phyloP scores from a whole-genome alignment of 2,888 invertebrate genomes.

The Athalia circularis region DNA sequence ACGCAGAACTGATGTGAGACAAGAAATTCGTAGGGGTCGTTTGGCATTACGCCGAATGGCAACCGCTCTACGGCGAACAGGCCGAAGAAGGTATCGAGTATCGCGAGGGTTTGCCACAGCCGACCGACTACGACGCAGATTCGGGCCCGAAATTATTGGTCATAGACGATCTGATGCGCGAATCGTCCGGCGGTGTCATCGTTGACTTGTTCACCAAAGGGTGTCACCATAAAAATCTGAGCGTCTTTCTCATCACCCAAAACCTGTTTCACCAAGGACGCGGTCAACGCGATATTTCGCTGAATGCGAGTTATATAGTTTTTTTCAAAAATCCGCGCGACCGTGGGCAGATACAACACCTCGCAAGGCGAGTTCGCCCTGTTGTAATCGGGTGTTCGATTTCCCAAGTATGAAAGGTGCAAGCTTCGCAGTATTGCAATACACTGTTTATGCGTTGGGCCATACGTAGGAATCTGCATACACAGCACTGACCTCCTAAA shows the following conservation, averaged over 20 bases:
- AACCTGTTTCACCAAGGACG: conserved; percentile 43
- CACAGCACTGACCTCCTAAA: too few relatives aligned
- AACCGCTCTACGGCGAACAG: conserved; percentile 1
- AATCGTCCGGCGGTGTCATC: not conserved
- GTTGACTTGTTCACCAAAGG: conserved; percentile 42
- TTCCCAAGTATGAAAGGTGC: too few relatives aligned
- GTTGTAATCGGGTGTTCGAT: too few relatives aligned
- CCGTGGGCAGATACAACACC: too few relatives aligned
- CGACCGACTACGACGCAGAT: conserved; percentile 30
- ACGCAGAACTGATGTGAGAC: not conserved
- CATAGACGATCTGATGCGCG: conserved; percentile 46
- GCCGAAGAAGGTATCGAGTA: conserved; percentile 4
- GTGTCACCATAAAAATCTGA: conserved; percentile 43
- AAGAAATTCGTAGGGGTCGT: not conserved
- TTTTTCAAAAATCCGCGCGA: too few relatives aligned
- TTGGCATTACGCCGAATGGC: conserved; percentile 21
- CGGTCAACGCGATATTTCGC: too few relatives aligned
- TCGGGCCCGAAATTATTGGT: conserved; percentile 27
- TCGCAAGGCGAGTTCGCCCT: too few relatives aligned
- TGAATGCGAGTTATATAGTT: too few relatives aligned
- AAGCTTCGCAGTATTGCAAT: too few relatives aligned
- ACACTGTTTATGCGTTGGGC: too few relatives aligned
- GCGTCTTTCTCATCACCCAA: conserved; percentile 45
- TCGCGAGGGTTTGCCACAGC: conserved; percentile 26
- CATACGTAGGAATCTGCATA: too few relatives aligned